Percentiles rank a stretch among this genome's conserved stretches.
Evolutionary conservation across 2,888 invertebrate genomes (phyloP).

Genomic region (Coecobrya sp.): DNA sequence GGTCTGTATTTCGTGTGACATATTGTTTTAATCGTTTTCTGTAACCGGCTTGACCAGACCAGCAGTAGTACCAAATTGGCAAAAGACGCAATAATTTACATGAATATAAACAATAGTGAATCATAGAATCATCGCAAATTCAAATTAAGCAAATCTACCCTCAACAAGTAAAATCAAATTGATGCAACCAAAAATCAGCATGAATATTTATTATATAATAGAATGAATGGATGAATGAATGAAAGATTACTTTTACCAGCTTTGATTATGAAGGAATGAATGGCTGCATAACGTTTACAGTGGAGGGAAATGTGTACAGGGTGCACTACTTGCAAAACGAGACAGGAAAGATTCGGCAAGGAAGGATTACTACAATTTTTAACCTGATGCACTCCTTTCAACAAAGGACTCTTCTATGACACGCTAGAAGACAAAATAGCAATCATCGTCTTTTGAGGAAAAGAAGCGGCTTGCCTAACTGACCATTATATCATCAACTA

Average conservation of each 20-base stretch:
- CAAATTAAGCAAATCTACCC: conserved; percentile 52
- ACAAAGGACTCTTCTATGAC: conserved; percentile 1
- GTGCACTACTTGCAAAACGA: neutral
- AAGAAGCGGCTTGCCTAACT: conserved; percentile 62
- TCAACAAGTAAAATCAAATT: neutral
- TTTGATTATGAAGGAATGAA: conserved; percentile 45
- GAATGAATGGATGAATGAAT: conserved; percentile 63
- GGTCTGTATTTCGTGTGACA: conserved; percentile 51
- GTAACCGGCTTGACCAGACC: conserved; percentile 77
- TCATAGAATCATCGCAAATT: neutral
- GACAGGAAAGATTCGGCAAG: conserved; percentile 69
- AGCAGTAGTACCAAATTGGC: conserved; percentile 59
- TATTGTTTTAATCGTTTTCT: conserved; percentile 62
- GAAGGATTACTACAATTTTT: conserved; percentile 37
- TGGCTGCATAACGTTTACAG: neutral
- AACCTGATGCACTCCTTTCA: conserved; percentile 63
- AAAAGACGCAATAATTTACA: conserved; percentile 28
- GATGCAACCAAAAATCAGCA: conserved; percentile 15
- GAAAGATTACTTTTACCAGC: conserved; percentile 23
- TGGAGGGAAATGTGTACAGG: neutral
- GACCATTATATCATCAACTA: conserved; percentile 49
- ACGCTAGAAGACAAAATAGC: conserved; percentile 57
- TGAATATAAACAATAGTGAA: neutral
- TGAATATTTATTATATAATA: conserved; percentile 14
- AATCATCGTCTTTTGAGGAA: conserved; percentile 56